phyloP scores from a whole-genome alignment of 2,888 invertebrate species.

The Tachina fera region DNA sequence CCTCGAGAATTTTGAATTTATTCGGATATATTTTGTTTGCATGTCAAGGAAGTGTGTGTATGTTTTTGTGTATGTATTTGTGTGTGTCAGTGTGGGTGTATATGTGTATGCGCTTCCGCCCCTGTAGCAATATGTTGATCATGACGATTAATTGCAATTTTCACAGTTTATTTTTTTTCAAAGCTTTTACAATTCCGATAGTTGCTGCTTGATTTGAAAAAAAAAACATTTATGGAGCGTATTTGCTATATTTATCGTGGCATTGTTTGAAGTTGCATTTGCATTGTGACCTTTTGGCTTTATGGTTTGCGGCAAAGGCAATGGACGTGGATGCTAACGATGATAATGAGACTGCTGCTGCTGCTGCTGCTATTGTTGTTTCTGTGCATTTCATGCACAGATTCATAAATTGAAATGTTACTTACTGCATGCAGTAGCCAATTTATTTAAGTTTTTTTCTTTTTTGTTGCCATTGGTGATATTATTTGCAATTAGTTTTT shows the following conservation, averaged over 20 bases:
- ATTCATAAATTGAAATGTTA: slow-evolving; percentile 48
- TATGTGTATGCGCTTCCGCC: not conserved
- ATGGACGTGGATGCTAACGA: not conserved
- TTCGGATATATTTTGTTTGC: not conserved
- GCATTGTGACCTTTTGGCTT: slow-evolving; percentile 55
- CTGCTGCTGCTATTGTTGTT: not conserved
- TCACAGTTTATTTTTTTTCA: slow-evolving; percentile 16
- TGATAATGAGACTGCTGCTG: slow-evolving; percentile 15
- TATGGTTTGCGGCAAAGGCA: slow-evolving; percentile 47
- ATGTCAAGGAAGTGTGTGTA: not conserved
- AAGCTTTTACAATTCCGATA: slow-evolving; percentile 16
- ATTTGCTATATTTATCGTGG: not conserved
- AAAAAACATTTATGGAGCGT: slow-evolving; percentile 35
- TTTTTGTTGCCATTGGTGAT: not conserved
- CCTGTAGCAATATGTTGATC: slow-evolving; percentile 30
- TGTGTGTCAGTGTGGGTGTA: not conserved
- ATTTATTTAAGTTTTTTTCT: not conserved
- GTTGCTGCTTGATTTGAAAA: slow-evolving; percentile 49
- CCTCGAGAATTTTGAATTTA: too few relatives aligned
- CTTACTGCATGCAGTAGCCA: slow-evolving; percentile 9
- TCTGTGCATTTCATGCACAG: slow-evolving; percentile 1
- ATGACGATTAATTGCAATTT: slow-evolving; percentile 42
- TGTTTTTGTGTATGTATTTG: not conserved
- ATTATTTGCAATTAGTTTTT: slow-evolving; percentile 24
- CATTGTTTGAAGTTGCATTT: slow-evolving; percentile 17